A percentile compares a stretch with the other conserved stretches of the same genome.
Conservation (phyloP, 2,888 invertebrate species). For the Caenorhabditis japonica region DNA sequence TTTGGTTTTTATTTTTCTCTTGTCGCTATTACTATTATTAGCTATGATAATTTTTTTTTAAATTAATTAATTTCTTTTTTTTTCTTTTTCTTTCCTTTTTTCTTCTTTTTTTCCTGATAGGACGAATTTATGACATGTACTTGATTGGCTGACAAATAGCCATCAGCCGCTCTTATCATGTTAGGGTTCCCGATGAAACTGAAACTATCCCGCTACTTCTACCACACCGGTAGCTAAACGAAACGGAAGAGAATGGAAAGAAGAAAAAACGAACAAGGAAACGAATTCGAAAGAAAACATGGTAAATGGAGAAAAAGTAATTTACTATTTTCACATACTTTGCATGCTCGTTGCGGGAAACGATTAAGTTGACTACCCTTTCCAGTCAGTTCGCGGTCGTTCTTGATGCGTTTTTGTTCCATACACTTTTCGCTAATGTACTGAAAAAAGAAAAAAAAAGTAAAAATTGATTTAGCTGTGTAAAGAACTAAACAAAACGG, state of each 20-base stretch:
- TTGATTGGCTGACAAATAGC: not conserved
- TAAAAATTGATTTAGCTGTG: not conserved
- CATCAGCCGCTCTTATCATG: slow-evolving; percentile 35
- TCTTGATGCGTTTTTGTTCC: slow-evolving; percentile 71
- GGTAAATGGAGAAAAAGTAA: slow-evolving; percentile 1
- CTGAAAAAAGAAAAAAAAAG: slow-evolving; percentile 54
- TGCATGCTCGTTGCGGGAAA: slow-evolving; percentile 76
- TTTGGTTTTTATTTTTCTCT: too few relatives aligned
- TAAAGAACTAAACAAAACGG: slow-evolving; percentile 9
- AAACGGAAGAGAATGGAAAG: slow-evolving; percentile 12
- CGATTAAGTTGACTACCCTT: slow-evolving; percentile 74
- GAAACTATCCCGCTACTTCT: too few relatives aligned
- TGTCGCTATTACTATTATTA: too few relatives aligned
- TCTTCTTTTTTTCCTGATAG: slow-evolving; percentile 6
- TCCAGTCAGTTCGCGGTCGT: slow-evolving; percentile 76
- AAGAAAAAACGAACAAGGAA: not conserved
- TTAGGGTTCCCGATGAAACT: slow-evolving; percentile 33
- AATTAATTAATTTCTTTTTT: slow-evolving; percentile 3
- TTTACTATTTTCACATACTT: slow-evolving; percentile 72
- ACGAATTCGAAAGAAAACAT: slow-evolving; percentile 2
- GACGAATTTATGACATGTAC: slow-evolving; percentile 27
- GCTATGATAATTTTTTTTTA: not conserved
- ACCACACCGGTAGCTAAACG: slow-evolving; percentile 3
- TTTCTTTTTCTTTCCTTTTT: not conserved
- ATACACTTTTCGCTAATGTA: slow-evolving; percentile 73